Evolutionary conservation across 1,140 invertebrate genomes (phyloP).

Genomic region (Oscheius sp.): DNA sequence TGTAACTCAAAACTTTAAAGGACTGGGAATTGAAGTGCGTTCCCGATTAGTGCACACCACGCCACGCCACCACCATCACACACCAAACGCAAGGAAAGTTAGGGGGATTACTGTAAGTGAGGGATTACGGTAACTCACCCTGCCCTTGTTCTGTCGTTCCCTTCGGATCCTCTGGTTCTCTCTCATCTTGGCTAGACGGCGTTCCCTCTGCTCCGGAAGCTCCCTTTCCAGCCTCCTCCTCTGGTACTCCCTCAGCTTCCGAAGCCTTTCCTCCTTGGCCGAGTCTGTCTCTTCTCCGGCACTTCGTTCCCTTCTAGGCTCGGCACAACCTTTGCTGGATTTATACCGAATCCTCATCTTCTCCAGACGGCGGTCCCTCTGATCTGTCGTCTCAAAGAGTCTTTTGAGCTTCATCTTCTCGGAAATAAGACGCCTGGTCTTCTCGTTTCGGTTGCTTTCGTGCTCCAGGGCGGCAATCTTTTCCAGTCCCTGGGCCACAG

Average conservation of each 20-base stretch:
- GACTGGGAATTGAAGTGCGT: background rate
- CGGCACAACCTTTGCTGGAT: background rate
- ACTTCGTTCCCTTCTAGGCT: background rate
- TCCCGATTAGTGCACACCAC: too few species aligned
- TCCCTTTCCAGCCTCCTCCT: conserved; percentile 2
- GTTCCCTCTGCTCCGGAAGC: conserved; percentile 6
- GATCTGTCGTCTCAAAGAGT: conserved; percentile 1
- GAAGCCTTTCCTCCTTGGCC: background rate
- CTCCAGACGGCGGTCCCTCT: background rate
- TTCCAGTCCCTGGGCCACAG: background rate
- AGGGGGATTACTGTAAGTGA: too few species aligned
- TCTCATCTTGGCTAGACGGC: conserved; percentile 17
- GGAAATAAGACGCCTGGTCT: background rate
- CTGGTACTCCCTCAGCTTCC: conserved; percentile 14
- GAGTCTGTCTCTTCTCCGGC: background rate
- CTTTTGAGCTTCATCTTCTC: conserved; percentile 24
- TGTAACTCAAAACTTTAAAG: too few species aligned
- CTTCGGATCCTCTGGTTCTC: background rate
- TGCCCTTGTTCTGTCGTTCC: conserved; percentile 3
- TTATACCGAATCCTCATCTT: conserved; percentile 17
- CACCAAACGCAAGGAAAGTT: too few species aligned
- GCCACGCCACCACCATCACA: background rate
- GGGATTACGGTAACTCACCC: background rate
- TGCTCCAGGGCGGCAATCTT: background rate
- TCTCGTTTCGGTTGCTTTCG: conserved; percentile 5